These are phyloP conservation scores for Heliangelus exortis DNA, from an alignment of 2,797 vertebrate genomes.

Conservation along the genomic window DNA sequence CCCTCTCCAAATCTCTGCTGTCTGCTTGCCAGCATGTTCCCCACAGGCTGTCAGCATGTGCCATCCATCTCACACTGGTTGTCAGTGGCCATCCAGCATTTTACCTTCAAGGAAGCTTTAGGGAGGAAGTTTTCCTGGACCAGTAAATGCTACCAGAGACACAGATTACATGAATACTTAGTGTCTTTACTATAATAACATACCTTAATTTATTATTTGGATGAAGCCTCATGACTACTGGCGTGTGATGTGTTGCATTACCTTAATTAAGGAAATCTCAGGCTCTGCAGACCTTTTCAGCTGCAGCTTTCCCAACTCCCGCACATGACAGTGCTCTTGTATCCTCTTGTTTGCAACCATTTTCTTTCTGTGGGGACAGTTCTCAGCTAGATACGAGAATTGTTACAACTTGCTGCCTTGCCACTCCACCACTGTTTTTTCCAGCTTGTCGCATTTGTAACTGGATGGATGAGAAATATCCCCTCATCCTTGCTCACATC, in stretches of 20 bases:
- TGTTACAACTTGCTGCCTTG: neutral
- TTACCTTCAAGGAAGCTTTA: neutral
- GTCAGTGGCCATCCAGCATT: neutral
- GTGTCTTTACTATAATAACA: neutral
- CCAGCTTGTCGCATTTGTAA: neutral
- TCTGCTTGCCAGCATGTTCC: neutral
- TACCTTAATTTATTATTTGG: neutral
- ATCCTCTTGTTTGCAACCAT: neutral
- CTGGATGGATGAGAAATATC: neutral
- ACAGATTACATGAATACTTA: neutral
- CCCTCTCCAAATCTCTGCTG: fast-evolving
- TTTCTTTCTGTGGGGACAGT: neutral
- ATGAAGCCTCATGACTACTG: neutral
- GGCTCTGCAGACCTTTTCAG: fast-evolving
- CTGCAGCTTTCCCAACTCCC: neutral
- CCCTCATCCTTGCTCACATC: neutral
- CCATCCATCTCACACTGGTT: neutral
- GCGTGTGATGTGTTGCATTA: fast-evolving
- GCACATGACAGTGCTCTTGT: fast-evolving
- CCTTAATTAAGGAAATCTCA: neutral
- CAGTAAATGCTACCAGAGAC: neutral
- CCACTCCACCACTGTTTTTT: fast-evolving
- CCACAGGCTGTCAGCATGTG: neutral
- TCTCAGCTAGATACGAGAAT: neutral
- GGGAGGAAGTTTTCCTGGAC: neutral